Conservation (phyloP, 2,113 vertebrate genomes). For the Antechinus flavipes region DNA sequence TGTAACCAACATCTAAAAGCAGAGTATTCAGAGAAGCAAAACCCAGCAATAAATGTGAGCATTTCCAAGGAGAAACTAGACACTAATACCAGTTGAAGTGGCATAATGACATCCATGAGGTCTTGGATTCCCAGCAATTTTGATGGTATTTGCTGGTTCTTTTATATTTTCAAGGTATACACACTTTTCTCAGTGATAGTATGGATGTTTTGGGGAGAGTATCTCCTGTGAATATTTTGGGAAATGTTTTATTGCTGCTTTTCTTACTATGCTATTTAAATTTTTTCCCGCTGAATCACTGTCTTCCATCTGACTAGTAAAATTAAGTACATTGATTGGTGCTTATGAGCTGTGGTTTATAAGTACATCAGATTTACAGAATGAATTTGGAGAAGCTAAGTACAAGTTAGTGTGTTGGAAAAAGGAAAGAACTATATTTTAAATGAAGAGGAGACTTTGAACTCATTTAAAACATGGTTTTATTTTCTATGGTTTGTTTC, state of each 20-base stretch:
- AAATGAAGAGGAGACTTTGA: slow-evolving; percentile 50
- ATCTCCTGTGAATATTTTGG: background rate
- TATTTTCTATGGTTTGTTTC: slow-evolving; percentile 70
- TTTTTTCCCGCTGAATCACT: background rate
- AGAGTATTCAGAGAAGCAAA: background rate
- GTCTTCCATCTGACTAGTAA: background rate
- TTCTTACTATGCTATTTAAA: background rate
- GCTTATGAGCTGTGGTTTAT: background rate
- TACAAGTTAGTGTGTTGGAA: background rate
- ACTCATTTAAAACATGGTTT: slow-evolving; percentile 62
- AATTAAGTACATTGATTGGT: background rate
- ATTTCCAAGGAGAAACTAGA: background rate
- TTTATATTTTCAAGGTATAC: background rate
- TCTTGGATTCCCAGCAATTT: background rate
- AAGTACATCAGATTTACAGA: background rate
- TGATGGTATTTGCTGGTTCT: background rate
- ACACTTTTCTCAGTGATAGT: background rate
- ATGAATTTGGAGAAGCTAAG: background rate
- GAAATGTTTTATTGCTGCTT: background rate
- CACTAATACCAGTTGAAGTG: background rate
- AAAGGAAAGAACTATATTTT: slow-evolving; percentile 16
- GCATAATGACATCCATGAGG: background rate
- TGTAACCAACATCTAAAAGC: background rate
- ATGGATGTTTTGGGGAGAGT: background rate
- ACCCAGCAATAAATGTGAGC: background rate